These are phyloP conservation scores for Petrocephalus schoutedeni DNA, from an alignment of 2,797 vertebrate species.

Conservation along the genomic window DNA sequence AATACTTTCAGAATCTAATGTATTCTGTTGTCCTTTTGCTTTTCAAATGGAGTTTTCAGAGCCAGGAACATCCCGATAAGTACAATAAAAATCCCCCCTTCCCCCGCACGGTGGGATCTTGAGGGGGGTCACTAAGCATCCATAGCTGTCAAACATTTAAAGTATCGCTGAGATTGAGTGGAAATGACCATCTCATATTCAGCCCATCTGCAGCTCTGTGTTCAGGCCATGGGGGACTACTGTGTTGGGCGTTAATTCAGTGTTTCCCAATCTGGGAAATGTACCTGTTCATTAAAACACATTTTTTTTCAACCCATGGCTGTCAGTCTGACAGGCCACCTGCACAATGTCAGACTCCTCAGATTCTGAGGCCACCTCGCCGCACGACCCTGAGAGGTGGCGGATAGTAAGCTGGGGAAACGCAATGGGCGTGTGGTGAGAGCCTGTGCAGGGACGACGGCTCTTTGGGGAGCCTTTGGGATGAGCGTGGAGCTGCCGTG, in stretches of 20 bases:
- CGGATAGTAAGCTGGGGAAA: neutral
- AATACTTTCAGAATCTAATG: neutral
- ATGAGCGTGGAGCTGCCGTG: neutral
- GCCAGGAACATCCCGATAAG: neutral
- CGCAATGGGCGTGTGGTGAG: neutral
- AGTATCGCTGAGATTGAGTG: neutral
- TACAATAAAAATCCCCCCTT: neutral
- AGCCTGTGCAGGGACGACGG: neutral
- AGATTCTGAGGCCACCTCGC: too few species aligned
- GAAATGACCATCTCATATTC: neutral
- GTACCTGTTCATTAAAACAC: neutral
- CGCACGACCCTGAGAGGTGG: neutral
- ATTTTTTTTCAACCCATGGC: neutral
- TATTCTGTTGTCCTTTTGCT: conserved; percentile 2
- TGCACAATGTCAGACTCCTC: too few species aligned
- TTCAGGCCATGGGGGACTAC: neutral
- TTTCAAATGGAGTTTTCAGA: neutral
- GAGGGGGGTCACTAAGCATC: neutral
- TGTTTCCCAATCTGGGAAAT: neutral
- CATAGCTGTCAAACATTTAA: neutral
- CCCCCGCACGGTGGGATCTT: neutral
- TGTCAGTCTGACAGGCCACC: neutral
- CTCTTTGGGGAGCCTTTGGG: neutral
- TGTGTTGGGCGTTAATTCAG: neutral
- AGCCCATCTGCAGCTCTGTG: neutral